Conservation (phyloP, 2,888 invertebrate genomes). For the Chironomus riparius region DNA sequence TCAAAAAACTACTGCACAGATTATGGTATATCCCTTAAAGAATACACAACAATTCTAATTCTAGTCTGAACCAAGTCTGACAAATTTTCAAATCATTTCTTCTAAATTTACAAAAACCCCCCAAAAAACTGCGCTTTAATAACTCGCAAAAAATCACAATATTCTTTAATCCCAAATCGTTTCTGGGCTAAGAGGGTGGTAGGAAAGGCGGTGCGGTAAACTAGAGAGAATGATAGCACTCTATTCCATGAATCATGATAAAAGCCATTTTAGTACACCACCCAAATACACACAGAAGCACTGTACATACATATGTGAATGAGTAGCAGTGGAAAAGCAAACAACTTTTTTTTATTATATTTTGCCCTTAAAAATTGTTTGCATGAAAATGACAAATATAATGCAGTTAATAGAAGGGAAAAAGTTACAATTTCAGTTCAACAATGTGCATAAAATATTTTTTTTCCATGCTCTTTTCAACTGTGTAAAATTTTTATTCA, state of each 20-base stretch:
- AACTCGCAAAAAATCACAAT: too few species aligned
- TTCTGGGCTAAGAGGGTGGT: not conserved
- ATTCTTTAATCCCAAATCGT: too few species aligned
- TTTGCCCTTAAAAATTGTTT: not conserved
- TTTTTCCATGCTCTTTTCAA: not conserved
- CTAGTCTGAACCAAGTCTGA: too few species aligned
- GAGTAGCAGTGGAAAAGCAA: not conserved
- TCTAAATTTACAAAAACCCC: too few species aligned
- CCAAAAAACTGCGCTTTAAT: too few species aligned
- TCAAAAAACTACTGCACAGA: too few species aligned
- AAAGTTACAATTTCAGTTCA: not conserved
- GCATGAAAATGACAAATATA: slow-evolving; percentile 22
- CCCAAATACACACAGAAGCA: not conserved
- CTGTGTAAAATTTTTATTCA: not conserved
- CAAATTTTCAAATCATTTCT: too few species aligned
- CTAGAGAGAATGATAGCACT: not conserved
- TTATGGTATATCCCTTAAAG: too few species aligned
- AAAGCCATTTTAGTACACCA: not conserved
- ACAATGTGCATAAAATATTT: not conserved
- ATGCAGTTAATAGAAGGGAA: slow-evolving; percentile 23
- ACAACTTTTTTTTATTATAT: not conserved
- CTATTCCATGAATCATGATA: slow-evolving; percentile 3
- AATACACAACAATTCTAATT: too few species aligned
- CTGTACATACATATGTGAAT: not conserved
- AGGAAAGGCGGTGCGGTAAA: not conserved